Percentiles rank a stretch among this genome's conserved stretches.
Conservation (phyloP, 2,888 invertebrate genomes). For the Stenolophus ochropezus region DNA sequence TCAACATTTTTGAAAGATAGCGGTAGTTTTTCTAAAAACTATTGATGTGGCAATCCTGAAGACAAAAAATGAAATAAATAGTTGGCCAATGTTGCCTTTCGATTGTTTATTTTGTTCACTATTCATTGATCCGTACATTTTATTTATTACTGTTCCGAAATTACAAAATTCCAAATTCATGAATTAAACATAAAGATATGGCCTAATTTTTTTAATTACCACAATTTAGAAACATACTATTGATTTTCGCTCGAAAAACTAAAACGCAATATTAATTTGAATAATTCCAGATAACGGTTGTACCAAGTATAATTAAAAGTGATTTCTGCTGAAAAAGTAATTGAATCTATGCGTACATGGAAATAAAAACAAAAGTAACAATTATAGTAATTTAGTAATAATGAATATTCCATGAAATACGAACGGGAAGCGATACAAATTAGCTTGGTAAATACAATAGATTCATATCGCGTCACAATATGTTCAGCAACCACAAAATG, state of each 20-base stretch:
- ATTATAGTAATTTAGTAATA: constrained; percentile 10
- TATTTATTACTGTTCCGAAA: constrained; percentile 12
- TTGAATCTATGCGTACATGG: background rate
- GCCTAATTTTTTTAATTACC: too few relatives aligned
- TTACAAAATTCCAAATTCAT: background rate
- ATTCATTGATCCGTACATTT: constrained; percentile 22
- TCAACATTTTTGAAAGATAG: constrained; percentile 32
- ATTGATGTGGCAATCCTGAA: constrained; percentile 6
- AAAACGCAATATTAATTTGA: background rate
- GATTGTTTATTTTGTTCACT: constrained; percentile 15
- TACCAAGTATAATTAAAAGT: background rate
- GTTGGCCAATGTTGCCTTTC: constrained; percentile 7
- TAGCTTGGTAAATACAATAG: constrained; percentile 56
- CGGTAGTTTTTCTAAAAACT: constrained; percentile 41
- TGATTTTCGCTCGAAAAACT: background rate
- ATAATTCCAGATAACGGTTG: background rate
- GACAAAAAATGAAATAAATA: constrained; percentile 36
- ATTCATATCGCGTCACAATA: constrained; percentile 58
- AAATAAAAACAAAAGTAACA: background rate
- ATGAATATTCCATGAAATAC: constrained; percentile 23
- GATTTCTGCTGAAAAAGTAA: background rate
- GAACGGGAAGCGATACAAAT: constrained; percentile 52
- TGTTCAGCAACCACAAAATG: constrained; percentile 57
- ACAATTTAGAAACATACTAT: too few relatives aligned
- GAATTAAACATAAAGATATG: constrained; percentile 38